A percentile compares a stretch with the other conserved stretches of the same genome.
Evolutionary conservation across 2,888 invertebrate species (phyloP).

Genomic region (Melanophora roralis): DNA sequence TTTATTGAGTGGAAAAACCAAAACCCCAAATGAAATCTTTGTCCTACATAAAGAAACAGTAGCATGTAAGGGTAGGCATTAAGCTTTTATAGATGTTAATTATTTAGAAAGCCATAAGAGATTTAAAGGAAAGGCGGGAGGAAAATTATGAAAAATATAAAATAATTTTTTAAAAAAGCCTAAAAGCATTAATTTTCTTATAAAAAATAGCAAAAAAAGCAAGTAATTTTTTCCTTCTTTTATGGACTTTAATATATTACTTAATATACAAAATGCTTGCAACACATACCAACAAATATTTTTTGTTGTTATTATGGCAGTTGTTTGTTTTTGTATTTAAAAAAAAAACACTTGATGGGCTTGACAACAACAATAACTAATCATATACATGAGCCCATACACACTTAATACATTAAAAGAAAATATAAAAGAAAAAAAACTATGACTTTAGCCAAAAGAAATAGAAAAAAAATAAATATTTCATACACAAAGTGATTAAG

Average conservation of each 20-base stretch:
- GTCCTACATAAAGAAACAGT: background rate
- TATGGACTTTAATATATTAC: background rate
- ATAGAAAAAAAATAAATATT: background rate
- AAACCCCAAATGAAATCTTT: background rate
- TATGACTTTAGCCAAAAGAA: background rate
- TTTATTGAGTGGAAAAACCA: slow-evolving; percentile 16
- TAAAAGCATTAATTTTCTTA: background rate
- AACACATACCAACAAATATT: background rate
- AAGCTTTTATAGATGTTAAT: slow-evolving; percentile 46
- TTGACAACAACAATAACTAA: background rate
- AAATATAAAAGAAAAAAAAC: background rate
- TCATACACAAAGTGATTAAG: slow-evolving; percentile 41
- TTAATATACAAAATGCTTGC: background rate
- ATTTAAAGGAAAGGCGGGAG: background rate
- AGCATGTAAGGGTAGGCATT: background rate
- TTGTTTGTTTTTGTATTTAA: slow-evolving; percentile 23
- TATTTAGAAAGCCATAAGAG: slow-evolving; percentile 50
- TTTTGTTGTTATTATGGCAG: background rate
- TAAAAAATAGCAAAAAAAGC: background rate
- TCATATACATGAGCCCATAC: background rate
- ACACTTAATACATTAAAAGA: background rate
- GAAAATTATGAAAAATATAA: background rate
- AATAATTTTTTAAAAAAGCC: background rate
- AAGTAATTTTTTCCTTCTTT: background rate
- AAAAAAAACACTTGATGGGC: slow-evolving; percentile 22